These are phyloP conservation scores for Ditylenchus dipsaci DNA, from an alignment of 1,140 invertebrate genomes.

Conservation along the genomic window DNA sequence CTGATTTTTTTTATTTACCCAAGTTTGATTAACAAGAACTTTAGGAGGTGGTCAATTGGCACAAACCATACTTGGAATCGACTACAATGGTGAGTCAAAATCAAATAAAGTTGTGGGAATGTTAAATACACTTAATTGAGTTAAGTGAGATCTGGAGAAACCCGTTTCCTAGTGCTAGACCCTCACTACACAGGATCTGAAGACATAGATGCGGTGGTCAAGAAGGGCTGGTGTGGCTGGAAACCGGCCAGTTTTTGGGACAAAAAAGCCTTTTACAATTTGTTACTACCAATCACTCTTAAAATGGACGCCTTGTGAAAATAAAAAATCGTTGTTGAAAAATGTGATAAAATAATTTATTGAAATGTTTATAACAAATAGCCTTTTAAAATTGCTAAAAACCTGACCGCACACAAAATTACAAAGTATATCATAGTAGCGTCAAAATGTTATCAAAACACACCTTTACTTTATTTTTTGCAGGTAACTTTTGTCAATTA, in stretches of 20 bases:
- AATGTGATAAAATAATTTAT: too few species aligned
- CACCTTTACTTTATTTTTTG: too few species aligned
- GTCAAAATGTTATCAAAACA: too few species aligned
- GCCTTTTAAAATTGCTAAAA: too few species aligned
- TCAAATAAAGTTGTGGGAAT: too few species aligned
- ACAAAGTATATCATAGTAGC: too few species aligned
- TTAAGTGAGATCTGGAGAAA: conserved; percentile 67
- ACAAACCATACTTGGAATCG: conserved; percentile 91
- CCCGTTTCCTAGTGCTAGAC: conserved; percentile 87
- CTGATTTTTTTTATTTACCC: not conserved
- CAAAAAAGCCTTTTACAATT: conserved; percentile 52
- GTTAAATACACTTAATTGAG: too few species aligned
- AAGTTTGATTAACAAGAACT: conserved; percentile 18
- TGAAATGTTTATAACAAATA: too few species aligned
- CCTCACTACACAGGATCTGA: conserved; percentile 87
- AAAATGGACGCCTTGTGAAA: not conserved
- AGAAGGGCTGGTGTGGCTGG: conserved; percentile 58
- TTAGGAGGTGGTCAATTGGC: conserved; percentile 80
- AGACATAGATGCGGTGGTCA: conserved; percentile 61
- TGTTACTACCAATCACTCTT: conserved; percentile 43
- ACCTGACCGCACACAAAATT: too few species aligned
- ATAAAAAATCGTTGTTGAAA: too few species aligned
- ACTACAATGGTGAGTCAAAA: conserved; percentile 66
- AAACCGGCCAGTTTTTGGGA: conserved; percentile 53
- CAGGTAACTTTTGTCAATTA: too few species aligned